Conservation (phyloP, 2,888 invertebrate genomes). For the Eupelmus urozonus region DNA sequence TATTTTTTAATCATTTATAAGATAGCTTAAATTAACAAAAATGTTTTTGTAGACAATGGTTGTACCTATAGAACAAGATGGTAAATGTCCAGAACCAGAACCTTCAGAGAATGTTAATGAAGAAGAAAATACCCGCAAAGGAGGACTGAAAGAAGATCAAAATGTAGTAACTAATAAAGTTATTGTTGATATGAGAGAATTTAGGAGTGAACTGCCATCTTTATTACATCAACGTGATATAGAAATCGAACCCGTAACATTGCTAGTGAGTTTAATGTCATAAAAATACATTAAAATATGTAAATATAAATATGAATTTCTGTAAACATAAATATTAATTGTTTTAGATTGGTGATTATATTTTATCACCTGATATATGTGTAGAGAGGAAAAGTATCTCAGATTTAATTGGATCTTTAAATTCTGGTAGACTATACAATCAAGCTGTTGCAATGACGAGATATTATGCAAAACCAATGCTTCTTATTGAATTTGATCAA, state of each 20-base stretch:
- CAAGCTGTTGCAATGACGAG: slow-evolving; percentile 97
- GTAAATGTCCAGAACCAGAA: slow-evolving; percentile 80
- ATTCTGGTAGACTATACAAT: slow-evolving; percentile 95
- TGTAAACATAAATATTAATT: slow-evolving; percentile 7
- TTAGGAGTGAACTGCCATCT: slow-evolving; percentile 96
- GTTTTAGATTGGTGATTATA: slow-evolving; percentile 95
- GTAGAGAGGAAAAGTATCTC: slow-evolving; percentile 97
- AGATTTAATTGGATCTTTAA: slow-evolving; percentile 96
- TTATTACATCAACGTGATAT: slow-evolving; percentile 95
- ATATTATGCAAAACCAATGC: slow-evolving; percentile 90
- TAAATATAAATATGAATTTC: not conserved
- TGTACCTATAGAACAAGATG: slow-evolving; percentile 92
- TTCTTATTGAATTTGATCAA: slow-evolving; percentile 97
- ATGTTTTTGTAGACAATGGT: slow-evolving; percentile 85
- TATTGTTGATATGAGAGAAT: slow-evolving; percentile 98
- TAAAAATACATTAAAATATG: not conserved
- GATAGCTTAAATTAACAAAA: slow-evolving; percentile 9
- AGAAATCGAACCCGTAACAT: slow-evolving; percentile 92
- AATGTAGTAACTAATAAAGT: slow-evolving; percentile 75
- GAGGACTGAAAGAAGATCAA: slow-evolving; percentile 76
- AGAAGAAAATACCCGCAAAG: slow-evolving; percentile 82
- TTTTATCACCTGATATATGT: slow-evolving; percentile 96
- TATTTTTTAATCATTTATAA: not conserved
- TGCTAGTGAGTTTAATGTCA: slow-evolving; percentile 80
- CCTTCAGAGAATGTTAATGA: slow-evolving; percentile 65